phyloP scores from a whole-genome alignment of 1,140 invertebrate species.

The Brachionus koreanus region DNA sequence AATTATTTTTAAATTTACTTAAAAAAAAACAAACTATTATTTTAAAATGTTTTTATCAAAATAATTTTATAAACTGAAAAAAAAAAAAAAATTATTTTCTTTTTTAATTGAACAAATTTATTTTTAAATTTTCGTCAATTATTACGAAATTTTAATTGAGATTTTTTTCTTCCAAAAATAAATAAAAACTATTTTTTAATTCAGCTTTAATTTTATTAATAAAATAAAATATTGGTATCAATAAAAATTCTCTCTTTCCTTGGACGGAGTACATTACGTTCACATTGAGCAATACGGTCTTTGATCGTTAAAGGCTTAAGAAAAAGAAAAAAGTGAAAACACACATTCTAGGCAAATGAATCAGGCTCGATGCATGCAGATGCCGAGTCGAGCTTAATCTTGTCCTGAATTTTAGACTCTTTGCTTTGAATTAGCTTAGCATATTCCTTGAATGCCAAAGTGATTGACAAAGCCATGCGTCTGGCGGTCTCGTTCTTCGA shows the following conservation, averaged over 20 bases:
- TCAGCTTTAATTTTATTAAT: not conserved
- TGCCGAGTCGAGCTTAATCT: not conserved
- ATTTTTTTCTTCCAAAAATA: too few relatives aligned
- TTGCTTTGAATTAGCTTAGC: slow-evolving; percentile 23
- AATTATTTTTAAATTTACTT: too few relatives aligned
- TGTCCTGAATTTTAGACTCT: not conserved
- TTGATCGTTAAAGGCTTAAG: not conserved
- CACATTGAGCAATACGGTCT: not conserved
- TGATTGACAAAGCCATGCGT: slow-evolving; percentile 23
- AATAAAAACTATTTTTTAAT: not conserved
- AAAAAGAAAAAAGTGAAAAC: not conserved
- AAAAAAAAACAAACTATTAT: too few relatives aligned
- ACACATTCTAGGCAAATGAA: not conserved
- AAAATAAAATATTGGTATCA: not conserved
- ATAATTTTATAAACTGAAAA: too few relatives aligned
- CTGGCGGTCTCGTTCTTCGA: not conserved
- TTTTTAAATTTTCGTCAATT: not conserved
- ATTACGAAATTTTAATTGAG: too few relatives aligned
- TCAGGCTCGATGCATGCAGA: not conserved
- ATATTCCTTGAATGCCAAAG: slow-evolving; percentile 41
- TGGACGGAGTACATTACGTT: not conserved
- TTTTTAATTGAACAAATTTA: not conserved
- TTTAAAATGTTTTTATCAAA: too few relatives aligned
- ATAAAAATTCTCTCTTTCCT: not conserved
- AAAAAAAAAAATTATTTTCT: not conserved